Base-by-base conservation (phyloP, 35 echinoderm and acorn worm genomes). In the Nesometra sesokonis region DNA sequence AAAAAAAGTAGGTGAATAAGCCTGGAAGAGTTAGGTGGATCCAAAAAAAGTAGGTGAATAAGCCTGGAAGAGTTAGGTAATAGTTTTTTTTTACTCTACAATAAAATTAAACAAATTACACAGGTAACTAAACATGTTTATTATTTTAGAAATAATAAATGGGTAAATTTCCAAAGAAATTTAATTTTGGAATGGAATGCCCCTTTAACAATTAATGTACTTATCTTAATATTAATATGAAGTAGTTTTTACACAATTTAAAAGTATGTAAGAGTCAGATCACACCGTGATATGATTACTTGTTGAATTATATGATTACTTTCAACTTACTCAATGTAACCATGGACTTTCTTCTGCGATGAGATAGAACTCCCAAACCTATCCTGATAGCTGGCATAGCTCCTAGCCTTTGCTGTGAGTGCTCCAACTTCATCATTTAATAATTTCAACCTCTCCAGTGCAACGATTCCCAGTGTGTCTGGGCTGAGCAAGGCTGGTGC, bases 321-420 rank as follows among this genome's bases (percentile, higher is more conserved):
- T 17, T 43, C 5, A 43, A 88, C 93, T 94, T 91, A 94, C 93
- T 94, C 93, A 33, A 85, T 30, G n/a, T 37, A 77, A 34, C 93
- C 93, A 77, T 52, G 84, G 31, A 86, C 76, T 81, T 92, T 97
- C 29, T 82, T 67, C 87, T 93, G 87, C 32, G 30, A 86, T n/a
- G 94, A 97, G 17, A 97, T 89, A 33, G 95, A 97, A 57, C 92
- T 97, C 5, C 95, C 95, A 82, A 97, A 97, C 8, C 95, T 77
- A 78, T 97, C 95, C 37, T 97, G 95, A 85, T 97, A 97, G 77
- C 95, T 97, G 43, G 95, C 92, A 87, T 97, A 97, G 82, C 95
- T 97, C 27, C 95, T 87, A 30, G 95, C 95, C 40, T 91, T 94
- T 5, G 80, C 87, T 7, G 92, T 91, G 37, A 98, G 46, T 3